These are phyloP conservation scores for Eudyptes chrysolophus DNA, from an alignment of 2,113 vertebrate species.

Conservation along the genomic window DNA sequence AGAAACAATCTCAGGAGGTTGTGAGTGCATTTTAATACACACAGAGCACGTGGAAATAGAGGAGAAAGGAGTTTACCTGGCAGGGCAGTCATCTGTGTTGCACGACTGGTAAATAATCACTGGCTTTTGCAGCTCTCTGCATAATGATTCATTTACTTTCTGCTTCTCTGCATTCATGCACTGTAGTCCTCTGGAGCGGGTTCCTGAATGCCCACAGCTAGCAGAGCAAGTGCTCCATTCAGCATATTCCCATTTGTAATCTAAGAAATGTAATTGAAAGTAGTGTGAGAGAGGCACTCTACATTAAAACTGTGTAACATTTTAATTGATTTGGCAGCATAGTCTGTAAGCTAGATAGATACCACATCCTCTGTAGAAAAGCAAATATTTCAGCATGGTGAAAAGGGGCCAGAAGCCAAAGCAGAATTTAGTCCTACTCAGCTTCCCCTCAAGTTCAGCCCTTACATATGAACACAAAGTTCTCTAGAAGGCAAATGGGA, in stretches of 20 bases:
- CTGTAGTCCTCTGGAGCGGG: slow-evolving; percentile 61
- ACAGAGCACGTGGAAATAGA: not conserved
- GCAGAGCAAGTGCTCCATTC: slow-evolving; percentile 84
- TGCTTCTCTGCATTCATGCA: slow-evolving; percentile 70
- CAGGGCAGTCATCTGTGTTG: slow-evolving; percentile 81
- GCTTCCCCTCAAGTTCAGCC: not conserved
- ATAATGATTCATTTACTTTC: slow-evolving; percentile 70
- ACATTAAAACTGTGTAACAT: not conserved
- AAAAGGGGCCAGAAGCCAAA: not conserved
- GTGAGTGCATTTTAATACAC: not conserved
- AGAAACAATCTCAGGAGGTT: not conserved
- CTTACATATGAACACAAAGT: not conserved
- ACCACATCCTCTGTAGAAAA: not conserved
- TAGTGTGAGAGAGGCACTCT: not conserved
- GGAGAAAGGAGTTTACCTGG: slow-evolving; percentile 73
- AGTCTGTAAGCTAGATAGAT: not conserved
- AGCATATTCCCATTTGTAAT: slow-evolving; percentile 77
- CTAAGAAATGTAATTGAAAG: slow-evolving; percentile 64
- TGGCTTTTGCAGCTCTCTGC: slow-evolving; percentile 76
- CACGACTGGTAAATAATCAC: slow-evolving; percentile 69
- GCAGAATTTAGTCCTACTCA: not conserved
- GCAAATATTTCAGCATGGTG: not conserved
- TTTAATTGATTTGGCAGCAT: not conserved
- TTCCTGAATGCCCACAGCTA: slow-evolving; percentile 83
- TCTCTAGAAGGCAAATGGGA: slow-evolving; percentile 16